Conservation (phyloP, 2,888 invertebrate genomes). For the Cistogaster globosa region DNA sequence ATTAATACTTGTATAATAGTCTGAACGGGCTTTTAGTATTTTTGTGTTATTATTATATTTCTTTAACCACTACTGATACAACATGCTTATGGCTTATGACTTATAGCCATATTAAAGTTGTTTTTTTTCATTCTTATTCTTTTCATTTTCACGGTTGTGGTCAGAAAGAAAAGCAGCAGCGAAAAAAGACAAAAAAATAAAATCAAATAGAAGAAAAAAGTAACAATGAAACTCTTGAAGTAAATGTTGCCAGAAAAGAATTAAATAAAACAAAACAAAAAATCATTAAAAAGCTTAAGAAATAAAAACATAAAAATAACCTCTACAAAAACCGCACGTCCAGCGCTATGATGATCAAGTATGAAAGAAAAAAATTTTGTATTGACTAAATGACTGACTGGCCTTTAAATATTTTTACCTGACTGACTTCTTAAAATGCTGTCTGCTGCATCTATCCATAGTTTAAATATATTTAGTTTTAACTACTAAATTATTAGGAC, state of each 20-base stretch:
- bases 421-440: slow-evolving; percentile 46
- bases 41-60: slow-evolving; percentile 30
- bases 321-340: slow-evolving; percentile 47
- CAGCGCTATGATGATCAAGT: slow-evolving; percentile 59
- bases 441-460: slow-evolving; percentile 9
- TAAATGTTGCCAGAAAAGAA: slow-evolving; percentile 55
- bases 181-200: slow-evolving; percentile 16
- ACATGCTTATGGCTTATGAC: slow-evolving; percentile 60
- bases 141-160: slow-evolving; percentile 70
- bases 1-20: too few species aligned
- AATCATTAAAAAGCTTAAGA: slow-evolving; percentile 44
- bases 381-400: slow-evolving; percentile 60
- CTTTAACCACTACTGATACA: slow-evolving; percentile 15
- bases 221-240: slow-evolving; percentile 60
- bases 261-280: slow-evolving; percentile 19
- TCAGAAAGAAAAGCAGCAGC: slow-evolving; percentile 54
- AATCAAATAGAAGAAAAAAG: slow-evolving; percentile 26
- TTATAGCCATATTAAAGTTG: slow-evolving; percentile 65
- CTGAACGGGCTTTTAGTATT: too few species aligned
- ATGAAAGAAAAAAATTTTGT: slow-evolving; percentile 29
- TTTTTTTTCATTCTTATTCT: slow-evolving; percentile 41
- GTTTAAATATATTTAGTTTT: not conserved
- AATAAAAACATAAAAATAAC: slow-evolving; percentile 33
- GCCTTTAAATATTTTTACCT: slow-evolving; percentile 54
- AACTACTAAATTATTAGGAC: not conserved